These are phyloP conservation scores for Matsumyia berberina DNA, from an alignment of 2,888 invertebrate species.

Conservation along the genomic window DNA sequence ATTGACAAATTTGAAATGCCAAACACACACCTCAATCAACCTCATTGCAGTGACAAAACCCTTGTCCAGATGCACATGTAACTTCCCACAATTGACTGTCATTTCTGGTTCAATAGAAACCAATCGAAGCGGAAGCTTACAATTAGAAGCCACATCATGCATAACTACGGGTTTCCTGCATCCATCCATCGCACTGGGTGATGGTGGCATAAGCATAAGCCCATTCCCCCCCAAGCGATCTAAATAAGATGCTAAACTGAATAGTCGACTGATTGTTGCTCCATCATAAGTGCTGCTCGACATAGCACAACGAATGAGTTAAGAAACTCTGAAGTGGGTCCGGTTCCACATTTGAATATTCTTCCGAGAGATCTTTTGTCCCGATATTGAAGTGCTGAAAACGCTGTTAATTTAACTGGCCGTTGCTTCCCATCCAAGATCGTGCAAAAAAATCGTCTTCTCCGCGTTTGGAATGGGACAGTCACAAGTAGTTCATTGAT, in stretches of 20 bases:
- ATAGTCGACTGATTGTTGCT: conserved; percentile 41
- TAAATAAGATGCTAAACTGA: conserved; percentile 59
- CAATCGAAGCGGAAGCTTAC: conserved; percentile 75
- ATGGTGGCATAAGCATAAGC: conserved; percentile 18
- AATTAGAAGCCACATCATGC: conserved; percentile 75
- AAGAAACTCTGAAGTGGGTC: conserved; percentile 55
- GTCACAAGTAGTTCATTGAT: conserved; percentile 67
- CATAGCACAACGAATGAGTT: conserved; percentile 49
- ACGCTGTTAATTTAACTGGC: conserved; percentile 55
- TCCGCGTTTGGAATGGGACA: conserved; percentile 11
- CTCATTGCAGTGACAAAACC: conserved; percentile 38
- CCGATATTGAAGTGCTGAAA: conserved; percentile 56
- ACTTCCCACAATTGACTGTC: conserved; percentile 59
- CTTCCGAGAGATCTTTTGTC: conserved; percentile 56
- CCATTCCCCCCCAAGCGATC: background rate
- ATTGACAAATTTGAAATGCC: conserved; percentile 33
- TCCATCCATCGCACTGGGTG: conserved; percentile 31
- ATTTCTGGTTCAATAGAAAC: conserved; percentile 76
- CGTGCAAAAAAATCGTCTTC: conserved; percentile 31
- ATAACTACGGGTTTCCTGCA: conserved; percentile 71
- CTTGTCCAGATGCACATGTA: conserved; percentile 57
- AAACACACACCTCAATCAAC: conserved; percentile 69
- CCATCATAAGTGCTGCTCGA: conserved; percentile 26
- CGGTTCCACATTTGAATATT: conserved; percentile 52
- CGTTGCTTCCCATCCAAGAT: conserved; percentile 13